Evolutionary conservation across 1,140 invertebrate genomes (phyloP), one percentile per base, ranked within the genome.

Genomic region (Cyrtorhinus lividipennis): DNA sequence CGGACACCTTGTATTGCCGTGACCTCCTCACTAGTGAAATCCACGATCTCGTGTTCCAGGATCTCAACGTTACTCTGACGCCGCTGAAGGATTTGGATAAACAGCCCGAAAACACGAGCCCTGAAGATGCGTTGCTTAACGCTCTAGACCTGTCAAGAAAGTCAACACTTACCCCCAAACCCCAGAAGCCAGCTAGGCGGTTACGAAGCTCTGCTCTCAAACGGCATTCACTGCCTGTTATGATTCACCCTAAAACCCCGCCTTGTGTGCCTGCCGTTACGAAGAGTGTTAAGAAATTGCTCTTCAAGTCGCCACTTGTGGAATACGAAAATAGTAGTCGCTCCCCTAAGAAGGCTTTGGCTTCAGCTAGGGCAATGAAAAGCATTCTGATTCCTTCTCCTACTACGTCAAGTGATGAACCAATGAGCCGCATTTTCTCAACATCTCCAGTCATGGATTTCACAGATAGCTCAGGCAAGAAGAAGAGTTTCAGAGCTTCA

Each of bases 91-190:
- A 30, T 57, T 13, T 56, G 20, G 56, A 58, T 58, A 3, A 13
- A 59, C 1, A 8, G 22, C 56, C 48, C 20, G 8, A 58, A 59
- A 26, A n/a, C n/a, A 18, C 26, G 10, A 25, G 27, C 24, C 58
- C 58, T 8, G 62, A 23, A n/a, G 56, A 30, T n/a, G 62, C 58
- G 58, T 24, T 63, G 3, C 24, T 63, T 20, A 63, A 57, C 15
- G 62, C 62, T 44, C 23, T 63, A 3, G 56, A 63, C 25, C 62
- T 63, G n/a, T 63, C 62, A 1, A 56, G 62, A n/a, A 63, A 25
- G 25, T 23, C 2, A 2, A 13, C 56, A n/a, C 1, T 23, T n/a
- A 30, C 24, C 1, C n/a, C 24, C 5, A 48, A 62, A 24, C 45
- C 45, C 13, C n/a, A 62, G 45, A 13, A 23, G 12, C 24, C 24